These are phyloP conservation scores for Synanthedon vespiformis DNA, from an alignment of 2,888 invertebrate species.

Conservation along the genomic window DNA sequence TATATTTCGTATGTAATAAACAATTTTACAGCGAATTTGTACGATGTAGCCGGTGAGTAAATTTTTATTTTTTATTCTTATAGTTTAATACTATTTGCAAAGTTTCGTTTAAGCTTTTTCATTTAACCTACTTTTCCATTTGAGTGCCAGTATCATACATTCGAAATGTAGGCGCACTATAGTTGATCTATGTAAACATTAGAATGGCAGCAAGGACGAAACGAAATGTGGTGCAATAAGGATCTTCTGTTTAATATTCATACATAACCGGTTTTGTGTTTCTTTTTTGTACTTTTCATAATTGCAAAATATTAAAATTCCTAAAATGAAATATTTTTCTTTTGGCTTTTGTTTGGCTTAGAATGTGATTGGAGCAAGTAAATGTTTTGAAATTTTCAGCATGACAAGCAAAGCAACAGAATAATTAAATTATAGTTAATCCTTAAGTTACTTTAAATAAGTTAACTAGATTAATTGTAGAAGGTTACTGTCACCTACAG, in stretches of 20 bases:
- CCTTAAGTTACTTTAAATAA: too few relatives aligned
- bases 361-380: too few relatives aligned
- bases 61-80: conserved; percentile 2
- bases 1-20: conserved; percentile 45
- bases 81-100: background rate
- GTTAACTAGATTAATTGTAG: too few relatives aligned
- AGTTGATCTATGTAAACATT: background rate
- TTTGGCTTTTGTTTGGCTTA: too few relatives aligned
- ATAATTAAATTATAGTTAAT: too few relatives aligned
- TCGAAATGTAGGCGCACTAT: background rate
- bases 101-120: background rate
- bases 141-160: background rate
- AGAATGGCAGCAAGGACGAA: background rate
- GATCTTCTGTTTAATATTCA: background rate
- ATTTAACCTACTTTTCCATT: background rate
- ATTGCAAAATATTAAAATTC: too few relatives aligned
- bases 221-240: too few relatives aligned
- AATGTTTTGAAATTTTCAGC: too few relatives aligned
- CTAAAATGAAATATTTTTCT: too few relatives aligned
- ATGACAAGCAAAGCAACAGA: too few relatives aligned
- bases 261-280: background rate
- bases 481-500: too few relatives aligned
- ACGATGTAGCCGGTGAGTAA: conserved; percentile 57
- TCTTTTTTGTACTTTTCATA: too few relatives aligned
- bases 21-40: conserved; percentile 50